Evolutionary conservation across 2,888 invertebrate genomes (phyloP).

Genomic region (Melanchra persicariae): DNA sequence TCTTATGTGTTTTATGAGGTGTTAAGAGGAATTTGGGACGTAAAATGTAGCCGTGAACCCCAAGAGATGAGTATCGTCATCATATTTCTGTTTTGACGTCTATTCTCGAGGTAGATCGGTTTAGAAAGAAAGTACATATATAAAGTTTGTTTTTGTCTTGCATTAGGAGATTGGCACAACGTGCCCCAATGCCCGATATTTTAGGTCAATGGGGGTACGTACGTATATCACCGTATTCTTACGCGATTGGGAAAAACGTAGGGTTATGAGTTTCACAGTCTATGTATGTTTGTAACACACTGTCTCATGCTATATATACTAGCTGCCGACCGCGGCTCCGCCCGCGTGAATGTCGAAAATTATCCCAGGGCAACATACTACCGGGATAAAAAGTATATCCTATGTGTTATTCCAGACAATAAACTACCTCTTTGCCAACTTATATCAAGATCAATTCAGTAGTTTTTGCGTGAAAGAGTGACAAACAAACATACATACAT

Average conservation of each 20-base stretch:
- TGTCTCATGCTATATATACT: too few species aligned
- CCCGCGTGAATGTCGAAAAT: too few species aligned
- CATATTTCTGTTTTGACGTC: constrained; percentile 79
- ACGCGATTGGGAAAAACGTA: not conserved
- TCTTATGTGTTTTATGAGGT: constrained; percentile 36
- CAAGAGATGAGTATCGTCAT: constrained; percentile 76
- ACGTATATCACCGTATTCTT: not conserved
- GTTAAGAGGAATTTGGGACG: constrained; percentile 61
- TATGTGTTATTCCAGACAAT: too few species aligned
- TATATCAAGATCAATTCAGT: too few species aligned
- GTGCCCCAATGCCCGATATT: not conserved
- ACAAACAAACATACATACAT: too few species aligned
- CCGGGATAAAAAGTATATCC: too few species aligned
- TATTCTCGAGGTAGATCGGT: constrained; percentile 59
- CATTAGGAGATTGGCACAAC: constrained; percentile 66
- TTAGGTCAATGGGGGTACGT: not conserved
- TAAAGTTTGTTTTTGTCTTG: constrained; percentile 38
- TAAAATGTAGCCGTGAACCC: constrained; percentile 63
- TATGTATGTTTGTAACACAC: not conserved
- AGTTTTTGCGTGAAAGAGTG: too few species aligned
- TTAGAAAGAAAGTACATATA: constrained; percentile 52
- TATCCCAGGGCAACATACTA: too few species aligned
- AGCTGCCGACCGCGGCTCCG: too few species aligned
- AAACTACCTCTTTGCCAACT: too few species aligned
- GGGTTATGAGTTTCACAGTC: not conserved